Conservation (phyloP, 2,797 vertebrate genomes). For the Microctenopoma lineatum region DNA sequence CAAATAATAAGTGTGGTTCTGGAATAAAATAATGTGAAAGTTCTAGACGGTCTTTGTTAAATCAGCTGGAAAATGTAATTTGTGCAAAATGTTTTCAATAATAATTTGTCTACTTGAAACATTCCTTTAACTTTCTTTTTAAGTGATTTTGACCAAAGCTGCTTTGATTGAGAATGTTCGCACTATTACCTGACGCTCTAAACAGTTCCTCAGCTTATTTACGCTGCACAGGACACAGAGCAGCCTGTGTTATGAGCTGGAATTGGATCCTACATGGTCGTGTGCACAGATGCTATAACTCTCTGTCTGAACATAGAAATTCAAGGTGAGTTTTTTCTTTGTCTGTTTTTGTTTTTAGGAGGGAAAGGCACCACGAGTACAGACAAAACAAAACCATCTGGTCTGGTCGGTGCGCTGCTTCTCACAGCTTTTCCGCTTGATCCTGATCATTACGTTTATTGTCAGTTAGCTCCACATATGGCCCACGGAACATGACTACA, state of each 20-base stretch:
- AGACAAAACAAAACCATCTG: constrained; percentile 68
- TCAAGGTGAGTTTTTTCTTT: constrained; percentile 9
- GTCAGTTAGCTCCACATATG: constrained; percentile 72
- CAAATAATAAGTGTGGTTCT: too few species aligned
- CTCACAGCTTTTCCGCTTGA: constrained; percentile 63
- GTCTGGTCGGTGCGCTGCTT: constrained; percentile 44
- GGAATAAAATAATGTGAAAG: too few species aligned
- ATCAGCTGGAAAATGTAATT: too few species aligned
- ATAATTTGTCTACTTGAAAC: too few species aligned
- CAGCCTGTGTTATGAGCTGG: neutral
- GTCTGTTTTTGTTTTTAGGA: neutral
- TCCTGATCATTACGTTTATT: constrained; percentile 69
- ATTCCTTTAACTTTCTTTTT: too few species aligned
- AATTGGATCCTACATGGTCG: neutral
- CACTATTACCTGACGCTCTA: too few species aligned
- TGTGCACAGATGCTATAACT: constrained; percentile 1
- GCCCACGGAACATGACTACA: constrained; percentile 68
- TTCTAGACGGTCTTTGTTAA: too few species aligned
- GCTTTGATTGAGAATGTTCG: too few species aligned
- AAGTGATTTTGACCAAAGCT: too few species aligned
- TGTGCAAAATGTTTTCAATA: too few species aligned
- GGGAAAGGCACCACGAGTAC: constrained; percentile 33
- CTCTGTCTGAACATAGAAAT: constrained; percentile 24
- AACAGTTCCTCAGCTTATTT: too few species aligned
- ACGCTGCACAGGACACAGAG: neutral